Evolutionary conservation across 2,797 vertebrate species (phyloP).

Genomic region (Oophaga sylvatica): DNA sequence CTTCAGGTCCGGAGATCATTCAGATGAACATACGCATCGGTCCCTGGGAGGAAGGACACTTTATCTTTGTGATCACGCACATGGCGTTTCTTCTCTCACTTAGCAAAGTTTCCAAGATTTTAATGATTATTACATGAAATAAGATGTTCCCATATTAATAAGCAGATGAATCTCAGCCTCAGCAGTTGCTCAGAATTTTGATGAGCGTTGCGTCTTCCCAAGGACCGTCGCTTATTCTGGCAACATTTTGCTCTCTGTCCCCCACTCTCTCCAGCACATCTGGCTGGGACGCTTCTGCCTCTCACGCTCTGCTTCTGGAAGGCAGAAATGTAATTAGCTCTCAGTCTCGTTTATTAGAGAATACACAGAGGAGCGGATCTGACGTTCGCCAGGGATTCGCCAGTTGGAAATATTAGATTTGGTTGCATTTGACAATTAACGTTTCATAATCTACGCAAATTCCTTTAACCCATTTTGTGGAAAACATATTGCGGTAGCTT

Average conservation of each 20-base stretch:
- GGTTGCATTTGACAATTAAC: conserved; percentile 58
- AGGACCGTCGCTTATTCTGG: conserved; percentile 34
- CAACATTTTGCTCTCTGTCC: conserved; percentile 18
- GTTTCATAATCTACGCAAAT: conserved; percentile 50
- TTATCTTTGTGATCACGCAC: neutral
- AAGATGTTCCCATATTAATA: conserved; percentile 26
- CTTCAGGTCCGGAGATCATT: neutral
- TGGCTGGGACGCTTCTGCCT: conserved; percentile 49
- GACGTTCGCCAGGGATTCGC: conserved; percentile 38
- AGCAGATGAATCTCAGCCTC: conserved; percentile 20
- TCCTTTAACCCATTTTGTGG: conserved; percentile 39
- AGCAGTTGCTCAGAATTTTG: conserved; percentile 29
- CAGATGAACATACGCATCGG: neutral
- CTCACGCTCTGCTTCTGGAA: conserved; percentile 42
- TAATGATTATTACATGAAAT: conserved; percentile 27
- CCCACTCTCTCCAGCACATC: conserved; percentile 41
- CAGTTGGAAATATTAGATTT: conserved; percentile 54
- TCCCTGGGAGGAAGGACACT: neutral
- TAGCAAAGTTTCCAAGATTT: neutral
- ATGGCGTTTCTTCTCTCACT: neutral
- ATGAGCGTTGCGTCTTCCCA: conserved; percentile 34
- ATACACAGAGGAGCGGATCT: conserved; percentile 49
- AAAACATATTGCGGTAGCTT: neutral
- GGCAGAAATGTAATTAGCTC: conserved; percentile 59
- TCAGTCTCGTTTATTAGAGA: conserved; percentile 57